Conservation (phyloP, 2,888 invertebrate genomes). For the Lycophotia porphyrea region DNA sequence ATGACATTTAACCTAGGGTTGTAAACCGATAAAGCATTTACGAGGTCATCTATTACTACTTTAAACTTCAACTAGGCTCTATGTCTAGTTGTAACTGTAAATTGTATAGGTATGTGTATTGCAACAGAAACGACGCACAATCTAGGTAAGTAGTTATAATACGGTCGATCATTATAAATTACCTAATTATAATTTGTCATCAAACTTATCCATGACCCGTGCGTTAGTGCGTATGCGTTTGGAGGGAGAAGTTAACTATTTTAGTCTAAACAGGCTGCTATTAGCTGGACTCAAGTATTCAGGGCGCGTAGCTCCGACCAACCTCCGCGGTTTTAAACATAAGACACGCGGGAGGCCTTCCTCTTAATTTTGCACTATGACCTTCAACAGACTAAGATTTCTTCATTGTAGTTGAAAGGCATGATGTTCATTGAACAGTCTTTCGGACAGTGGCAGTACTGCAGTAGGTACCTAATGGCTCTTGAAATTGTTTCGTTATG, state of each 20-base stretch:
- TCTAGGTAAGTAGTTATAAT: neutral
- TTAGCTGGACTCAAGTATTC: conserved; percentile 65
- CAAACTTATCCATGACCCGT: conserved; percentile 62
- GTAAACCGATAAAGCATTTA: neutral
- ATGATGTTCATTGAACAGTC: conserved; percentile 49
- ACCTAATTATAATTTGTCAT: conserved; percentile 51
- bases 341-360: conserved; percentile 40
- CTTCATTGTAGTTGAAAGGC: conserved; percentile 54
- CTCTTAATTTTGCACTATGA: conserved; percentile 53
- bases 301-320: conserved; percentile 64
- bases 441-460: conserved; percentile 39
- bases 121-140: neutral
- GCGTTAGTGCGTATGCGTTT: conserved; percentile 18
- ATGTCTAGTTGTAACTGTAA: neutral
- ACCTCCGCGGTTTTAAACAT: conserved; percentile 28
- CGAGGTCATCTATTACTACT: neutral
- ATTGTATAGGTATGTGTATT: no score
- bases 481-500: conserved; percentile 47
- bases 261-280: conserved; percentile 60
- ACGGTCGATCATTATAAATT: conserved; percentile 45
- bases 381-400: conserved; percentile 57
- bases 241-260: conserved; percentile 22
- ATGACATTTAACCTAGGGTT: neutral
- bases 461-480: conserved; percentile 37
- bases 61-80: neutral